Evolutionary conservation across 2,113 vertebrate species (phyloP), one percentile per base, ranked within the genome.

Genomic region (Accipiter virgatus): DNA sequence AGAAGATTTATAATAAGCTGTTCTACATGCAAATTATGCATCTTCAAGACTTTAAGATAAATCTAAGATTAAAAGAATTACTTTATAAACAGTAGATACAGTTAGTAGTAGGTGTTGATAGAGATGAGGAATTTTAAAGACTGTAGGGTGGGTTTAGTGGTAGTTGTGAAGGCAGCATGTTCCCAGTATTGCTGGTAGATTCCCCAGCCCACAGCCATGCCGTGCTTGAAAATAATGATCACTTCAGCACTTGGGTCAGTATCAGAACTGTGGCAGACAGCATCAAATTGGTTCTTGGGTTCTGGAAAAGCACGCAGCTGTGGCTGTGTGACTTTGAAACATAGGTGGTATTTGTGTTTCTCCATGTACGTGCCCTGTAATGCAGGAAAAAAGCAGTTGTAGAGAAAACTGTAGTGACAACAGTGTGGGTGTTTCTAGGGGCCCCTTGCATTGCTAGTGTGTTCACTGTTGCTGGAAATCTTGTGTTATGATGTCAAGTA

Each of bases 161-260:
- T 43, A 9, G 10, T 6, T 58, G 10, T 40, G 56, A 71, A 58
- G 29, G 10, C 38, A 47, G 9, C 43, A 3, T 4, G 20, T 48
- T 75, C 16, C n/a, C 34, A 50, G 12, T 13, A 4, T 7, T 50
- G 13, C 15, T 23, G 31, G 32, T 43, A 10, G 55, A 6, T 40
- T 48, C 34, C 13, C 47, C 38, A 62, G 50, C 38, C 15, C 29
- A 18, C 12, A 15, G 0, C 13, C 7, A 16, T 13, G 14, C 40
- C 62, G 73, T 32, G 19, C 48, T 83, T 3, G 2, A 40, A 23
- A 91, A 17, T 3, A 25, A 29, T 2, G 36, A 52, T 43, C 16
- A 0, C 9, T 31, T 40, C 5, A 45, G 58, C 4, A 1, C 62
- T 70, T 36, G 5, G 7, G 21, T n/a, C 45, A 3, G 0, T 3